These are phyloP conservation scores for Stomatorhinus ivindoensis DNA, from an alignment of 2,113 vertebrate genomes.

Conservation along the genomic window DNA sequence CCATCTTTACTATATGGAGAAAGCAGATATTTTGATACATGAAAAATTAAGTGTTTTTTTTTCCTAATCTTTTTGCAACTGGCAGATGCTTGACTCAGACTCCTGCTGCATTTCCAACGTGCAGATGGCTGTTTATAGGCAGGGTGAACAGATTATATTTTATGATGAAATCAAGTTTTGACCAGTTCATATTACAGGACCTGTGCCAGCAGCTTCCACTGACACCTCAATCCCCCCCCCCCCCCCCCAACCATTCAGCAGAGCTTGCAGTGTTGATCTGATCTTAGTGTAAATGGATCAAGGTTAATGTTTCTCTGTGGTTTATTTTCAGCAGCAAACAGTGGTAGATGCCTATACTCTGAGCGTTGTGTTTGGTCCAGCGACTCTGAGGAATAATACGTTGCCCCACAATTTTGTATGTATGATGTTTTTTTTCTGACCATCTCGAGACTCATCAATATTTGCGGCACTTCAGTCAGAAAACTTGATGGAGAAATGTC, in stretches of 20 bases:
- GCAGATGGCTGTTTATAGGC: background rate
- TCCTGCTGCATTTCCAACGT: background rate
- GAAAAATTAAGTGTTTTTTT: background rate
- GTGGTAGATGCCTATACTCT: background rate
- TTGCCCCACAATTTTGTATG: background rate
- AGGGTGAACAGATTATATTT: background rate
- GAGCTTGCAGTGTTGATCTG: background rate
- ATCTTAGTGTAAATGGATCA: constrained; percentile 6
- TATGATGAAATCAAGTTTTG: background rate
- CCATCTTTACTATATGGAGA: background rate
- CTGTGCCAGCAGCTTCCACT: background rate
- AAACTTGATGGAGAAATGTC: background rate
- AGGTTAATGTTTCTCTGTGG: background rate
- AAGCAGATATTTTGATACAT: background rate
- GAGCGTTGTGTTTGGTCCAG: background rate
- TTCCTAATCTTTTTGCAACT: background rate
- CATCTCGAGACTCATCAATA: background rate
- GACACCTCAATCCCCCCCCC: background rate
- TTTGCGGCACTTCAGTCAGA: background rate
- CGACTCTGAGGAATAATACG: background rate
- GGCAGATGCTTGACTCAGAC: background rate
- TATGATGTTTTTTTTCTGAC: background rate
- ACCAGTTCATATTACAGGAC: background rate
- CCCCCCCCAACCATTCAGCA: background rate
- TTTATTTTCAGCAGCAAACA: constrained; percentile 3